Conservation (phyloP, 2,888 invertebrate species). For the Oligia latruncula region DNA sequence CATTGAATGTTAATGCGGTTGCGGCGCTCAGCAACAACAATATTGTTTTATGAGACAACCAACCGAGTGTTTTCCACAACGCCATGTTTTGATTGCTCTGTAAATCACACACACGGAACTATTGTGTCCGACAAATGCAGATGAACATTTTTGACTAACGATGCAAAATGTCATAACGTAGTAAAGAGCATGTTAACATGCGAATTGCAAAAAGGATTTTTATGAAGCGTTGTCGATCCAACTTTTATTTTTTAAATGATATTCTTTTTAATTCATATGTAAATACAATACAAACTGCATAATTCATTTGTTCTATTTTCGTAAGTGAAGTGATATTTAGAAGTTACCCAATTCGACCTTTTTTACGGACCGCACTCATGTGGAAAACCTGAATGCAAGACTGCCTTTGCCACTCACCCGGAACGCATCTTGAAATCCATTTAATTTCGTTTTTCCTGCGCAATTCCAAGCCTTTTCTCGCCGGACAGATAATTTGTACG, state of each 20-base stretch:
- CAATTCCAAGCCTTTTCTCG: conserved; percentile 23
- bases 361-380: conserved; percentile 16
- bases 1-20: conserved; percentile 65
- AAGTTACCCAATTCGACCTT: conserved; percentile 12
- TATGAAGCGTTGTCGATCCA: conserved; percentile 7
- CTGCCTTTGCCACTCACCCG: conserved; percentile 37
- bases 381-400: conserved; percentile 39
- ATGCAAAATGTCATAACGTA: conserved; percentile 43
- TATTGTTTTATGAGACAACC: conserved; percentile 57
- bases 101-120: conserved; percentile 59
- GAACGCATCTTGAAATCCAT: conserved; percentile 56
- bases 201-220: conserved; percentile 34
- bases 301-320: not conserved
- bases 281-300: not conserved
- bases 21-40: conserved; percentile 44
- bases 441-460: conserved; percentile 47
- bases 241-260: not conserved
- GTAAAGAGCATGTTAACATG: conserved; percentile 53
- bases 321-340: not conserved
- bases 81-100: conserved; percentile 58
- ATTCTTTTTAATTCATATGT: not conserved
- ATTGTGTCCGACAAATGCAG: conserved; percentile 52
- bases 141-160: conserved; percentile 61
- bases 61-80: conserved; percentile 49
- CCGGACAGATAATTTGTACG: conserved; percentile 28